Evolutionary conservation across 2,113 vertebrate species (phyloP).

Genomic region (Tetraodon nigroviridis): DNA sequence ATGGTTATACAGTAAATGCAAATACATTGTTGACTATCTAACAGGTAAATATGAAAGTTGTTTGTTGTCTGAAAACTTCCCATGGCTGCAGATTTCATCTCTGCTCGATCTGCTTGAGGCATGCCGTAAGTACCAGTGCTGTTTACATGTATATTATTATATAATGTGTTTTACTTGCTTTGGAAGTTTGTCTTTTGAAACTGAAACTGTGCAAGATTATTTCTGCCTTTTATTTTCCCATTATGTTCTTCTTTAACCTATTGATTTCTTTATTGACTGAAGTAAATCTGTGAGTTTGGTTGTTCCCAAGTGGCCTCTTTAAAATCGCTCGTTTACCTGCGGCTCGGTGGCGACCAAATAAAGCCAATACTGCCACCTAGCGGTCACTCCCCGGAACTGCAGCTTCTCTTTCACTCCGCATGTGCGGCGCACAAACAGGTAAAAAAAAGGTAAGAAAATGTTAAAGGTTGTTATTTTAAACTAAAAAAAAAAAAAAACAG

Average conservation of each 20-base stretch:
- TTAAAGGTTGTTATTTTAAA: background rate
- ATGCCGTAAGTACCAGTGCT: slow-evolving; percentile 42
- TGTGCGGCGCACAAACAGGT: background rate
- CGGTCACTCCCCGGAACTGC: slow-evolving; percentile 7
- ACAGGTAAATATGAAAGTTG: slow-evolving; percentile 21
- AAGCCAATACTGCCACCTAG: slow-evolving; percentile 48
- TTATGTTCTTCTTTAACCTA: background rate
- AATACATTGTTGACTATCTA: slow-evolving; percentile 23
- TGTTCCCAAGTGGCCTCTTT: slow-evolving; percentile 6
- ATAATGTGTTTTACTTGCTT: slow-evolving; percentile 37
- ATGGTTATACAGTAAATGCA: slow-evolving; percentile 17
- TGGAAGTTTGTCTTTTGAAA: slow-evolving; percentile 48
- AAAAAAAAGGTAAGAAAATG: background rate
- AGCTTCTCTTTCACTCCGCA: background rate
- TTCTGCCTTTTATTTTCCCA: background rate
- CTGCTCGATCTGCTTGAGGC: slow-evolving; percentile 22
- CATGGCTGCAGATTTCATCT: slow-evolving; percentile 17
- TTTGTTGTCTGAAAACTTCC: slow-evolving; percentile 28
- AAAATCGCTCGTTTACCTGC: background rate
- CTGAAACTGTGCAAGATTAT: slow-evolving; percentile 44
- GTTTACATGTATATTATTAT: slow-evolving; percentile 55
- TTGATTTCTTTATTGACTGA: slow-evolving; percentile 42
- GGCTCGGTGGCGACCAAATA: slow-evolving; percentile 10
- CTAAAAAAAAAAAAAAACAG: background rate
- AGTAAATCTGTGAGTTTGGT: background rate